These are phyloP conservation scores for Nephrotoma guestfalica DNA, from an alignment of 2,888 invertebrate species.

Conservation along the genomic window DNA sequence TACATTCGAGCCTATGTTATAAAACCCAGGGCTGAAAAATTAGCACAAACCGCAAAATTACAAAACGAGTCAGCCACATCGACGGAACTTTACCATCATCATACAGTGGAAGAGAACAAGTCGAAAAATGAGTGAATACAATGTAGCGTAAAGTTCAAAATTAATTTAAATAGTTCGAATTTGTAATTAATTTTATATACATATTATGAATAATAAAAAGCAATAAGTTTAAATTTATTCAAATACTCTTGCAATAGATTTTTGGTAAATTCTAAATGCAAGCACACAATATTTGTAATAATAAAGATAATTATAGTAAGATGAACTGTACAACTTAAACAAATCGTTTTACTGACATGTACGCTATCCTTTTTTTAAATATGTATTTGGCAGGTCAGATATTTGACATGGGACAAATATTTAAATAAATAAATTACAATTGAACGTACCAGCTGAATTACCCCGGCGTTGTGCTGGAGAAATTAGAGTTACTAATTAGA, in stretches of 20 bases:
- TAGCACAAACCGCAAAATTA: neutral
- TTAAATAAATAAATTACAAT: too few relatives aligned
- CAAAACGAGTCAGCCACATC: neutral
- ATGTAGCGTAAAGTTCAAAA: neutral
- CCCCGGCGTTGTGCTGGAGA: too few relatives aligned
- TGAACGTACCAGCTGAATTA: too few relatives aligned
- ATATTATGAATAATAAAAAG: neutral
- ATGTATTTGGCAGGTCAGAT: too few relatives aligned
- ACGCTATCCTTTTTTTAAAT: too few relatives aligned
- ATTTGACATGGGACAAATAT: too few relatives aligned
- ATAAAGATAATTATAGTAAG: too few relatives aligned
- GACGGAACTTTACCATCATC: neutral
- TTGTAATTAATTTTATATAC: too few relatives aligned
- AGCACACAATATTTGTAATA: neutral
- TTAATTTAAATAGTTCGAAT: neutral
- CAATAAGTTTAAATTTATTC: neutral
- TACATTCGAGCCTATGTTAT: slow-evolving; percentile 45
- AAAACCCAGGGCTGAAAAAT: slow-evolving; percentile 15
- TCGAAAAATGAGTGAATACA: neutral
- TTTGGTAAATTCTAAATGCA: neutral
- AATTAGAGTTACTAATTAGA: too few relatives aligned
- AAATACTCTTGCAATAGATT: neutral
- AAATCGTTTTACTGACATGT: too few relatives aligned
- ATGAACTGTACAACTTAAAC: too few relatives aligned
- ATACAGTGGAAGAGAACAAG: neutral